Conservation (phyloP, 2,113 vertebrate species). For the Paramisgurnus dabryanus region DNA sequence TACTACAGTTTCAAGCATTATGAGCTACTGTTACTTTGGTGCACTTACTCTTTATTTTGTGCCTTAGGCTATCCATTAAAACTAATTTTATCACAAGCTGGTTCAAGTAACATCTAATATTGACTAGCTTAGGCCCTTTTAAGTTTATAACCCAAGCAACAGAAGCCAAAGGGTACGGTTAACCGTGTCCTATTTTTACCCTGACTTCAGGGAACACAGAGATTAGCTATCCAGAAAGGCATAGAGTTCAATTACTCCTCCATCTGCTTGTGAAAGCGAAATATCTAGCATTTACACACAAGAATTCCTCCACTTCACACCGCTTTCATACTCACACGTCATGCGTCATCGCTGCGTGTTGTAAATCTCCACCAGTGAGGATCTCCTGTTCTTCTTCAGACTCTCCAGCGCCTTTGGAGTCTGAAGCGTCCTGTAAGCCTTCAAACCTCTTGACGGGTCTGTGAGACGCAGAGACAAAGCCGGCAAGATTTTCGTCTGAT, state of each 20-base stretch:
- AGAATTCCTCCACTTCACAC: neutral
- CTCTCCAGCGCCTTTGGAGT: constrained; percentile 7
- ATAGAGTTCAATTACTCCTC: neutral
- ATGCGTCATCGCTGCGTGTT: constrained; percentile 53
- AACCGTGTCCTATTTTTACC: constrained; percentile 21
- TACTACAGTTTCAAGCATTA: neutral
- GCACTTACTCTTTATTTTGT: neutral
- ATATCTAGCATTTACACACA: constrained; percentile 4
- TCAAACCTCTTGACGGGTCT: neutral
- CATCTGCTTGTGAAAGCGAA: neutral
- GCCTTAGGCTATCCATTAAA: neutral
- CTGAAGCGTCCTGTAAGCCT: constrained; percentile 7
- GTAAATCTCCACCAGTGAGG: constrained; percentile 14
- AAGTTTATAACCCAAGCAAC: constrained; percentile 6
- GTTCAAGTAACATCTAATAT: neutral
- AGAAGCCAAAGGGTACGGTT: constrained; percentile 4
- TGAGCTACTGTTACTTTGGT: neutral
- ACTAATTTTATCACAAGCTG: constrained; percentile 8
- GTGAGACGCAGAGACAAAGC: constrained; percentile 3
- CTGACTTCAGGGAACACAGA: neutral
- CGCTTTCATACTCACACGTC: constrained; percentile 58
- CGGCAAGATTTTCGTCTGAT: constrained; percentile 4
- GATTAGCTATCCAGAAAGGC: constrained; percentile 10
- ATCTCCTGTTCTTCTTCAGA: constrained; percentile 27
- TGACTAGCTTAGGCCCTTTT: neutral